phyloP scores from a whole-genome alignment of 1,140 invertebrate species.

The Drosophila kohkoa region DNA sequence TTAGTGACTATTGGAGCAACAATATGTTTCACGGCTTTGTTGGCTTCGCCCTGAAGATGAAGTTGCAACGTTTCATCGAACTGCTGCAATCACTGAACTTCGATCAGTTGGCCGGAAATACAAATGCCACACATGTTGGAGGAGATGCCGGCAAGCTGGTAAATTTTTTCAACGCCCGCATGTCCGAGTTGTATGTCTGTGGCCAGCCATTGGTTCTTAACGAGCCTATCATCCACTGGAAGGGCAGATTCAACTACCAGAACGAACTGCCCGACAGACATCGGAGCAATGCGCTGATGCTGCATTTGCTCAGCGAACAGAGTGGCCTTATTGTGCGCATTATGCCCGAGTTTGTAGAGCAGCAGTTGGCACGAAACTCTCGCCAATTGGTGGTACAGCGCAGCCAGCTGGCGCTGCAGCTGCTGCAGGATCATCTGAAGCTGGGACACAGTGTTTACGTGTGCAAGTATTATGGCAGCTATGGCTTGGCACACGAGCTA shows the following conservation, averaged over 20 bases:
- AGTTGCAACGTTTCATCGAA: slow-evolving; percentile 42
- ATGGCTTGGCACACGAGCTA: slow-evolving; percentile 62
- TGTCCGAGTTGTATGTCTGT: slow-evolving; percentile 61
- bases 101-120: slow-evolving; percentile 16
- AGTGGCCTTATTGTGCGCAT: slow-evolving; percentile 64
- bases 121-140: neutral
- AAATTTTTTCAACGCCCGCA: slow-evolving; percentile 58
- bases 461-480: slow-evolving; percentile 74
- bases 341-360: slow-evolving; percentile 53
- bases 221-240: slow-evolving; percentile 65
- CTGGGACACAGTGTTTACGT: slow-evolving; percentile 62
- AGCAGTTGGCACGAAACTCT: slow-evolving; percentile 54
- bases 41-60: slow-evolving; percentile 62
- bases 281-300: slow-evolving; percentile 51
- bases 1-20: slow-evolving; percentile 62
- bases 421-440: slow-evolving; percentile 47
- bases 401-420: slow-evolving; percentile 45
- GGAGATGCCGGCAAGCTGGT: slow-evolving; percentile 40
- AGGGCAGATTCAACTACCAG: slow-evolving; percentile 55
- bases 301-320: slow-evolving; percentile 67
- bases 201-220: slow-evolving; percentile 67
- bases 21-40: slow-evolving; percentile 50
- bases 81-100: slow-evolving; percentile 59
- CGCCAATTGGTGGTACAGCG: slow-evolving; percentile 62
- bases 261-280: slow-evolving; percentile 53